Conservation (phyloP, 2,113 vertebrate genomes). For the Uria aalge region DNA sequence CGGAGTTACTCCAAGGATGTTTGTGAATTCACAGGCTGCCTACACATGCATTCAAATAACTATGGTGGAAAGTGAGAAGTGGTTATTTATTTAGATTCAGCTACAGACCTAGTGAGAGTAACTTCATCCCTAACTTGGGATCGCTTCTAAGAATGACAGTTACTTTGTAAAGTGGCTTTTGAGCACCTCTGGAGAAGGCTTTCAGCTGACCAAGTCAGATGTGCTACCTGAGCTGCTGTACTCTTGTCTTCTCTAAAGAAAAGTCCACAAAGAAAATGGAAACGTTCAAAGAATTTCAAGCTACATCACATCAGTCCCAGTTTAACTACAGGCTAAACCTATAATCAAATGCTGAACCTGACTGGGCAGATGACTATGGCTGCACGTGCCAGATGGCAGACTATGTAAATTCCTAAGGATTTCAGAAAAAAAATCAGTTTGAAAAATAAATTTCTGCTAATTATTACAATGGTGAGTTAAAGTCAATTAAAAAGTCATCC, state of each 20-base stretch:
- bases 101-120: not conserved
- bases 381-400: not conserved
- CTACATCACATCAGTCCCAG: not conserved
- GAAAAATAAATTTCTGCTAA: not conserved
- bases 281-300: not conserved
- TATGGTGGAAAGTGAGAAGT: not conserved
- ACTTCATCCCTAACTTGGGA: not conserved
- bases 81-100: not conserved
- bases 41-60: not conserved
- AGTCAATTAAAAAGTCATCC: not conserved
- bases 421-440: not conserved
- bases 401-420: not conserved
- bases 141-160: not conserved
- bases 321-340: not conserved
- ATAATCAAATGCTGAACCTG: not conserved
- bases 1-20: not conserved
- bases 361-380: not conserved
- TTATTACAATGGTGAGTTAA: not conserved
- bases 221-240: not conserved
- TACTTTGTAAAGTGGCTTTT: not conserved
- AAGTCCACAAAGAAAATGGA: not conserved
- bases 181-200: not conserved
- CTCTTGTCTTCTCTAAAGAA: not conserved
- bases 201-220: not conserved
- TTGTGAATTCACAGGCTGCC: not conserved